Evolutionary conservation across 2,113 vertebrate species (phyloP).

Genomic region (Athene cunicularia): DNA sequence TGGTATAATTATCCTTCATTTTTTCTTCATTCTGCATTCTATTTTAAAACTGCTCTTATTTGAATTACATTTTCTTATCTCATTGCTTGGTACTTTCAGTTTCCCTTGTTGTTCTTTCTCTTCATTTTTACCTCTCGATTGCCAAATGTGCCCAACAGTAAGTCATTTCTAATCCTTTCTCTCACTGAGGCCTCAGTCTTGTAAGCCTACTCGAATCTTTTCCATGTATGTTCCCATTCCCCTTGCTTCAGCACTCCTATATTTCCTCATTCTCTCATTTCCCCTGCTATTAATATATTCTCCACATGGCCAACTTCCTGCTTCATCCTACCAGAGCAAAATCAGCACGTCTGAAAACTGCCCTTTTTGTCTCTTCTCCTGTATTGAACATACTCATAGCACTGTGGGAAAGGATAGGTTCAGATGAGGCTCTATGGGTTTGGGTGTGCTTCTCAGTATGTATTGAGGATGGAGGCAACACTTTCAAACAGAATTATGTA

Average conservation of each 20-base stretch:
- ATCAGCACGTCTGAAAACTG: not conserved
- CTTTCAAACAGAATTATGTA: not conserved
- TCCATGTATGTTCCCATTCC: not conserved
- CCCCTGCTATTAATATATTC: not conserved
- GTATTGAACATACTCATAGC: fast-evolving
- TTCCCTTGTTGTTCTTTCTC: not conserved
- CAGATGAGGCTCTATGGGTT: not conserved
- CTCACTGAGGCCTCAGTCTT: not conserved
- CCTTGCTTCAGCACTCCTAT: not conserved
- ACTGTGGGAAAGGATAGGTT: fast-evolving
- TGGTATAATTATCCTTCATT: not conserved
- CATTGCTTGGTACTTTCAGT: not conserved
- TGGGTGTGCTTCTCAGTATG: not conserved
- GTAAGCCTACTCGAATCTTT: not conserved
- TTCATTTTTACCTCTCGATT: not conserved
- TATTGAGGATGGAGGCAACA: not conserved
- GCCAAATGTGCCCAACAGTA: not conserved
- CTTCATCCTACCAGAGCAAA: not conserved
- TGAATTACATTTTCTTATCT: not conserved
- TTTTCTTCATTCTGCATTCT: not conserved
- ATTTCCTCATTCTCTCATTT: not conserved
- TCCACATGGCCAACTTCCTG: not conserved
- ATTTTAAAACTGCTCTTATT: not conserved
- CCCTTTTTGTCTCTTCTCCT: not conserved
- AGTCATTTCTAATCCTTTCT: not conserved